These are phyloP conservation scores for Mnemiopsis leidyi DNA, from an alignment of 37 sponge, comb jelly and placozoan species.

Conservation along the genomic window DNA sequence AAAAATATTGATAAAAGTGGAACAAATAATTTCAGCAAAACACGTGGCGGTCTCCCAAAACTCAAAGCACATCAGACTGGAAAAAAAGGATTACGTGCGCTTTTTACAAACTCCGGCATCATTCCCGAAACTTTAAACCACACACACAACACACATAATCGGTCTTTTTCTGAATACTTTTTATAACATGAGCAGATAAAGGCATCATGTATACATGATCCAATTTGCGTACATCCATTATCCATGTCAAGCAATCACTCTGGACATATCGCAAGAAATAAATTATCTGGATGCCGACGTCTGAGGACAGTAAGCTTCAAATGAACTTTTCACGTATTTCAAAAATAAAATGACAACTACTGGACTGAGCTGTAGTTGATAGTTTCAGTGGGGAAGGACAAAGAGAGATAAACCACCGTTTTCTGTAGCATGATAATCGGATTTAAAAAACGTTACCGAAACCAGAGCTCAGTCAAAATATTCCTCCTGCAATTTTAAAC, in stretches of 20 bases:
- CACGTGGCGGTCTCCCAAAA: not conserved
- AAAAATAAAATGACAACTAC: too few species aligned
- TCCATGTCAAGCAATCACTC: not conserved
- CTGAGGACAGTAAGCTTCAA: too few species aligned
- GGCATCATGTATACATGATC: not conserved
- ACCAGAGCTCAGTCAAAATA: too few species aligned
- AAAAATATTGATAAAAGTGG: constrained; percentile 25
- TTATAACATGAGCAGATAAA: not conserved
- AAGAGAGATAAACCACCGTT: too few species aligned
- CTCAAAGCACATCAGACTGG: not conserved
- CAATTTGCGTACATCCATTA: not conserved
- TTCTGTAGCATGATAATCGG: too few species aligned
- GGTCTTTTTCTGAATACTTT: not conserved
- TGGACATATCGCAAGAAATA: not conserved
- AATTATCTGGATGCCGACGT: too few species aligned
- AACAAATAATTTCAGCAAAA: constrained; percentile 1
- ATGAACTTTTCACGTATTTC: too few species aligned
- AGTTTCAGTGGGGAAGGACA: too few species aligned
- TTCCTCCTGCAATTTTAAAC: too few species aligned
- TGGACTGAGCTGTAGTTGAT: too few species aligned
- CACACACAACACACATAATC: not conserved
- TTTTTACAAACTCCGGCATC: not conserved
- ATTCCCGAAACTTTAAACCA: not conserved
- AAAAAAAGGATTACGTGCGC: not conserved
- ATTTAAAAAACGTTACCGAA: too few species aligned